Evolutionary conservation across 2,797 vertebrate species (phyloP), one percentile per base, ranked within the genome.

Genomic region (Tadarida brasiliensis): DNA sequence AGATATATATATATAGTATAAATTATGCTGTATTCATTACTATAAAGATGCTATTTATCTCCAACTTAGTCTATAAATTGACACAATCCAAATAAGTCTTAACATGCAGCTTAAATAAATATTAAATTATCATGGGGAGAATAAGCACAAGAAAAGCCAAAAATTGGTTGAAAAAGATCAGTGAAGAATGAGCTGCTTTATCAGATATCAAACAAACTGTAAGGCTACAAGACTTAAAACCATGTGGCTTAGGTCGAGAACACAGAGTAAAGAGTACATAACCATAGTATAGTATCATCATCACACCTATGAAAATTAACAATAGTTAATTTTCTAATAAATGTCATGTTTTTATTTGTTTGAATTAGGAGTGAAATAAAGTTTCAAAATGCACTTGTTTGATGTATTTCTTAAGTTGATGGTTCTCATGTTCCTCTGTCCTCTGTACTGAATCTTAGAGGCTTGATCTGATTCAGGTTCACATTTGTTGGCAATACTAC

Each of bases 101-200:
- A 90, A 73, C 39, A 59, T 33, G 30, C 11, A 81, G 61, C 49
- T 73, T 77, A 87, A n/a, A n/a, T 56, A 93, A 87, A 51, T 49
- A 22, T 49, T 85, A 92, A 82, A 51, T 92, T 74, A 76, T 56
- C 4, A 15, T 47, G n/a, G n/a, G n/a, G 5, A 92, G 17, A 61
- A 61, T 89, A 92, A 90, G 35, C 54, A 81, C 5, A 86, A 51
- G 19, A 94, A 84, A 94, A 85, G 80, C 59, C 17, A 89, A 68
- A 82, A 65, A 84, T 24, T 67, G 8, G n/a, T 85, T 94, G 84
- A 24, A 92, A 96, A 91, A 59, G 7, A 89, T 73, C 39, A 67
- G 1, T 47, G 74, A 89, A 89, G 33, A 44, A 54, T 11, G 15
- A 65, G 57, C 68, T 89, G 17, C 44, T 19, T 47, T 92, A 89